These are phyloP conservation scores for Lasioglossum leucozonium DNA, from an alignment of 2,888 invertebrate species.

Conservation along the genomic window DNA sequence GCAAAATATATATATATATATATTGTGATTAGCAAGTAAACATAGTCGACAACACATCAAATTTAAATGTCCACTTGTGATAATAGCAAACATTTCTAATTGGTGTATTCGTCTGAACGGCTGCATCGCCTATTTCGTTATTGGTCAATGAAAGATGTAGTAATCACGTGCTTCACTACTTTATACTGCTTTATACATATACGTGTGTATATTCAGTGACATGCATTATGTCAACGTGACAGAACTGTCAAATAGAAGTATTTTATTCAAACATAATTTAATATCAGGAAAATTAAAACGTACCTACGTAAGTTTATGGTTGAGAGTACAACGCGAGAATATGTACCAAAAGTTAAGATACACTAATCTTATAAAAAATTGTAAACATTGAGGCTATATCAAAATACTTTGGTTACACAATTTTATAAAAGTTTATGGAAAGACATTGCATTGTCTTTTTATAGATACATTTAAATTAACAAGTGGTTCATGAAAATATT, in stretches of 20 bases:
- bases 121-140: neutral
- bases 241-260: slow-evolving; percentile 18
- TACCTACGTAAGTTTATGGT: neutral
- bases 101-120: neutral
- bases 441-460: neutral
- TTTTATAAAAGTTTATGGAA: slow-evolving; percentile 8
- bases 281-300: neutral
- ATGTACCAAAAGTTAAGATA: slow-evolving; percentile 13
- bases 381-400: neutral
- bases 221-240: neutral
- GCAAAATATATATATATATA: neutral
- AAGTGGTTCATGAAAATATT: neutral
- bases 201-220: neutral
- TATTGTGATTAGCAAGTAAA: neutral
- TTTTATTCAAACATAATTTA: neutral
- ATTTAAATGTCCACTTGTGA: neutral
- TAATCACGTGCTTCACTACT: neutral
- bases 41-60: neutral
- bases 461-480: neutral
- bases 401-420: slow-evolving; percentile 23
- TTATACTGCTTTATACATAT: neutral
- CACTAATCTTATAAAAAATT: slow-evolving; percentile 4
- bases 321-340: neutral
- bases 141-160: neutral
- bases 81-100: neutral